Percentiles rank a stretch among this genome's conserved stretches.
Evolutionary conservation across 2,888 invertebrate species (phyloP).

Genomic region (Criorhina ranunculi): DNA sequence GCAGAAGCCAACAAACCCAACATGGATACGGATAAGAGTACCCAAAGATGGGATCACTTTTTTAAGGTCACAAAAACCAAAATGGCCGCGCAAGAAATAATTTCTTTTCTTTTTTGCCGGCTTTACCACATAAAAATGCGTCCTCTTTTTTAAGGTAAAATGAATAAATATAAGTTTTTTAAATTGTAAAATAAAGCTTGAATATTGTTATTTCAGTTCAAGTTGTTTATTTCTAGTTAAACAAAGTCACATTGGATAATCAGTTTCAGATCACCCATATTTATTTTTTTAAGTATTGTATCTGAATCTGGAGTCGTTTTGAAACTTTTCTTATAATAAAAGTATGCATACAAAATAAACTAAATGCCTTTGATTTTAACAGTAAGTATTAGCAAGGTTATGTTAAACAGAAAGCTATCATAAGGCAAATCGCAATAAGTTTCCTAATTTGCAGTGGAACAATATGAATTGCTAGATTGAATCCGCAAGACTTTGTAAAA

Average conservation of each 20-base stretch:
- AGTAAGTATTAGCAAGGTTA: too few relatives aligned
- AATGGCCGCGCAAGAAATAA: background rate
- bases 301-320: constrained; percentile 27
- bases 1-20: constrained; percentile 81
- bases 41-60: background rate
- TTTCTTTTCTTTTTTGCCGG: background rate
- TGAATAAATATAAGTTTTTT: too few relatives aligned
- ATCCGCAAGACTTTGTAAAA: too few relatives aligned
- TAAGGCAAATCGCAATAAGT: too few relatives aligned
- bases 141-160: too few relatives aligned
- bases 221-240: constrained; percentile 17
- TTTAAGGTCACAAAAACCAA: background rate
- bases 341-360: background rate
- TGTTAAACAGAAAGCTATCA: too few relatives aligned
- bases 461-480: too few relatives aligned
- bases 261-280: background rate
- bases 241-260: constrained; percentile 21
- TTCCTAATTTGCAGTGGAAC: too few relatives aligned
- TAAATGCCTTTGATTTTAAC: background rate
- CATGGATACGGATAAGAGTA: constrained; percentile 79
- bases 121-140: too few relatives aligned
- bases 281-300: constrained; percentile 25
- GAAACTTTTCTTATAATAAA: constrained; percentile 42
- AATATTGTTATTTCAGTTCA: background rate
- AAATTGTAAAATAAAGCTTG: too few relatives aligned